Conservation (phyloP, 2,113 vertebrate species). For the Chamaetylas fuelleborni region DNA sequence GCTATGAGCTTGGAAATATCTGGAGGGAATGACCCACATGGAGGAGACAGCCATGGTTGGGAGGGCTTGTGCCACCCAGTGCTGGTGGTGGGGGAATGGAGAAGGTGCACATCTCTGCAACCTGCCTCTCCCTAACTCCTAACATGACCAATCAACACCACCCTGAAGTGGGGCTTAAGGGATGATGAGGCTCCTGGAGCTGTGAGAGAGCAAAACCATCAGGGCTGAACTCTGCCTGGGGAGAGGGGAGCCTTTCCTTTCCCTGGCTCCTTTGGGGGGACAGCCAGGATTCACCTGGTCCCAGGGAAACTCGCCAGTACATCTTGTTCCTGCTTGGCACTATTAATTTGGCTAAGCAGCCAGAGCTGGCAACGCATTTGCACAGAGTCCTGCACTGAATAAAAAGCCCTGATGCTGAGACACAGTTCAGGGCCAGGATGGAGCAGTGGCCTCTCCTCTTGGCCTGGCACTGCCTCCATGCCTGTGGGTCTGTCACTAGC, state of each 20-base stretch:
- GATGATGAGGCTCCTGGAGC: background rate
- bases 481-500: background rate
- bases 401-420: background rate
- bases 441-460: background rate
- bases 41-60: background rate
- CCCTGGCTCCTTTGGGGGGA: background rate
- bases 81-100: background rate
- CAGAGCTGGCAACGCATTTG: background rate
- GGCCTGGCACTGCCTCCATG: background rate
- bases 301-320: background rate
- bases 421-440: background rate
- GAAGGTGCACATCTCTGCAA: background rate
- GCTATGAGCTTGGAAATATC: background rate
- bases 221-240: background rate
- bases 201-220: background rate
- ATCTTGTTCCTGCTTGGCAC: constrained; percentile 7
- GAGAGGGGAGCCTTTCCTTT: background rate
- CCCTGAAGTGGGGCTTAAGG: background rate
- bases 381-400: background rate
- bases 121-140: background rate
- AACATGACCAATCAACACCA: rapidly evolving
- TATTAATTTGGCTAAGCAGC: constrained; percentile 6
- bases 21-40: background rate
- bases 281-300: background rate
- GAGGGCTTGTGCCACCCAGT: background rate